Percentiles rank a stretch among this genome's conserved stretches.
These are phyloP conservation scores for Cerastis leucographa DNA, from an alignment of 2,888 invertebrate genomes.

Conservation along the genomic window DNA sequence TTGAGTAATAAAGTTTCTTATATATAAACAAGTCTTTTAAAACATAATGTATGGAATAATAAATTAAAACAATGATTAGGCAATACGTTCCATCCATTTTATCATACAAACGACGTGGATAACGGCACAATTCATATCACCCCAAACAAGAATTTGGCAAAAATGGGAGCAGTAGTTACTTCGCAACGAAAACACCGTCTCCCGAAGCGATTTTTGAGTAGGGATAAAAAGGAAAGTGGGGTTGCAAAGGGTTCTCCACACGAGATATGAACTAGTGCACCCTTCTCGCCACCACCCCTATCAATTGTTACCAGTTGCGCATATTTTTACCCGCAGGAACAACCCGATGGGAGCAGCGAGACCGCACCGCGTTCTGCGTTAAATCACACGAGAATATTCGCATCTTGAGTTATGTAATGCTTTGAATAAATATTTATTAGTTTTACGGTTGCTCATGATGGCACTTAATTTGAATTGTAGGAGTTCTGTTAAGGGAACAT, in stretches of 20 bases:
- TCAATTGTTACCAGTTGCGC: constrained; percentile 89
- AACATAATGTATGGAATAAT: not conserved
- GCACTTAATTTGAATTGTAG: constrained; percentile 28
- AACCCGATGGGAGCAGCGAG: constrained; percentile 71
- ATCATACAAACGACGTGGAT: constrained; percentile 56
- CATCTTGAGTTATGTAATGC: constrained; percentile 50
- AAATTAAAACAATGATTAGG: constrained; percentile 31
- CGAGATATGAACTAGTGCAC: constrained; percentile 83
- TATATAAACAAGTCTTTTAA: no score
- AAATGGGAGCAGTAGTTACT: constrained; percentile 86
- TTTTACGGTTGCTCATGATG: constrained; percentile 30
- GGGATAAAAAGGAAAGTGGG: constrained; percentile 86
- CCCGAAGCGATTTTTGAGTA: constrained; percentile 87
- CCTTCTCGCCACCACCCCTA: constrained; percentile 80
- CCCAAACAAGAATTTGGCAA: constrained; percentile 76
- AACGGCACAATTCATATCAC: constrained; percentile 71
- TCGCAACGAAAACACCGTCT: constrained; percentile 81
- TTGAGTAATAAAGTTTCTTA: no score
- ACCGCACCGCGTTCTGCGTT: constrained; percentile 68
- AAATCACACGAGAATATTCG: constrained; percentile 69
- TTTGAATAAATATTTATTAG: constrained; percentile 59
- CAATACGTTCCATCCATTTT: constrained; percentile 32
- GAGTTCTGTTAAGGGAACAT: constrained; percentile 19
- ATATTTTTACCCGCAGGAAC: constrained; percentile 84
- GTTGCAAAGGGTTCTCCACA: constrained; percentile 82